Conservation (phyloP, 2,113 vertebrate species). For the human (Homo sapiens) region DNA sequence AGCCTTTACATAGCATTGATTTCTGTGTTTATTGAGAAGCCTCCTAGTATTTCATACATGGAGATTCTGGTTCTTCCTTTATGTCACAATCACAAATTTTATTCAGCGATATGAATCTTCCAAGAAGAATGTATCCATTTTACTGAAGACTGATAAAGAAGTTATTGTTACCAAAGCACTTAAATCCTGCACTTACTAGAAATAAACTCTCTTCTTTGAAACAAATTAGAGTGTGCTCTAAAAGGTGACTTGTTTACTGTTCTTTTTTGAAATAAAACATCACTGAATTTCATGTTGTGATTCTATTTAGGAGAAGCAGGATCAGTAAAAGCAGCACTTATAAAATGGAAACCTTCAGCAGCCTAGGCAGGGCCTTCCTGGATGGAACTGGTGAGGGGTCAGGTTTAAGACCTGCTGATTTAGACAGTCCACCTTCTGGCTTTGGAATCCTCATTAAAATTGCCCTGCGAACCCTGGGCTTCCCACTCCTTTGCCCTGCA, state of each 20-base stretch:
- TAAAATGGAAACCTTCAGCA: fast-evolving
- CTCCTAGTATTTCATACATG: not conserved
- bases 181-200: not conserved
- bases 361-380: fast-evolving
- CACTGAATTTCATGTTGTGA: fast-evolving
- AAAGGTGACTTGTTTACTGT: not conserved
- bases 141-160: not conserved
- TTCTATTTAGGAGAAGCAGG: not conserved
- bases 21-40: not conserved
- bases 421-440: fast-evolving
- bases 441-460: no score
- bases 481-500: fast-evolving
- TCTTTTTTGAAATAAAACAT: not conserved
- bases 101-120: not conserved
- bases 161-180: not conserved
- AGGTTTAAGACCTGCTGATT: fast-evolving
- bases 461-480: fast-evolving
- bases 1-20: not conserved
- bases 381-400: fast-evolving
- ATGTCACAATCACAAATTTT: not conserved
- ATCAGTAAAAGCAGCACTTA: fast-evolving
- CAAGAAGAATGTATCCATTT: not conserved
- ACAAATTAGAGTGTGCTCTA: not conserved
- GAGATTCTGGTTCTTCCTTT: not conserved
- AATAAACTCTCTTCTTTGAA: not conserved